Percentiles rank a stretch among this genome's conserved stretches.
Evolutionary conservation across 2,888 invertebrate genomes (phyloP).

Genomic region (Tuberolachnus salignus): DNA sequence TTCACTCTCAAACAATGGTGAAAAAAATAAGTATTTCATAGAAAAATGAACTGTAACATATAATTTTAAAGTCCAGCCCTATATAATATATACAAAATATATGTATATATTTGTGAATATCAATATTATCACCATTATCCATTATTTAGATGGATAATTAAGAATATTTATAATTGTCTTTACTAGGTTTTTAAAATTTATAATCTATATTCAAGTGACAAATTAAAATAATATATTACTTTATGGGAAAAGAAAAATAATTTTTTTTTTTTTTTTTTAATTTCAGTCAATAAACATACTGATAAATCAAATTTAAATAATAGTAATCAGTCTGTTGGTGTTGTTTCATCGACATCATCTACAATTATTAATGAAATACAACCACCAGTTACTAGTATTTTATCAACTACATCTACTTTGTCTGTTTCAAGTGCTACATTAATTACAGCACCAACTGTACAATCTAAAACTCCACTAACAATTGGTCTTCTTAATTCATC

Average conservation of each 20-base stretch:
- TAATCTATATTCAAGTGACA: not conserved
- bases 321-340: not conserved
- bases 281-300: not conserved
- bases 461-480: conserved; percentile 5
- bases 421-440: conserved; percentile 17
- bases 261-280: not conserved
- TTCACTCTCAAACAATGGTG: no score
- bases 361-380: conserved; percentile 18
- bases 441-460: not conserved
- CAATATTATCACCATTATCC: no score
- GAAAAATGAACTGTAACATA: no score
- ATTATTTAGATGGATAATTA: no score
- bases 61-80: no score
- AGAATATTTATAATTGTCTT: no score
- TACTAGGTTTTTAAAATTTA: no score
- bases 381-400: not conserved
- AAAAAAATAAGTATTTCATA: no score
- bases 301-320: not conserved
- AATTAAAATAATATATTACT: not conserved
- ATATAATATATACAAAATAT: no score
- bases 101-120: no score
- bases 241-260: not conserved
- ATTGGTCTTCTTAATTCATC: not conserved
- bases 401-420: not conserved
- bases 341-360: not conserved